Percentiles rank a stretch among this genome's conserved stretches.
Conservation (phyloP, 2,888 invertebrate species). For the Melanostoma scalare region DNA sequence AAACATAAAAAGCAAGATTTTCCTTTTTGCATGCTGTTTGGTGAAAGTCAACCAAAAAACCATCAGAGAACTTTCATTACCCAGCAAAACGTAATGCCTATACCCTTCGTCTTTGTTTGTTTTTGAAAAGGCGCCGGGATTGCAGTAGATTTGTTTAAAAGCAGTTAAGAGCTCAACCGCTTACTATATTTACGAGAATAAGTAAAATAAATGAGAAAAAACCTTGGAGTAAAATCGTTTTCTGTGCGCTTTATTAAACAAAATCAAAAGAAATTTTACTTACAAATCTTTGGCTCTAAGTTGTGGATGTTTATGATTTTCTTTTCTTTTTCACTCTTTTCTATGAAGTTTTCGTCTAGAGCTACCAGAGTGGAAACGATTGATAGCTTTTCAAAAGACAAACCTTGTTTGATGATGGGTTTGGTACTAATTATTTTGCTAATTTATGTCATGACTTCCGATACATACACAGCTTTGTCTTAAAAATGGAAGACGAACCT, state of each 20-base stretch:
- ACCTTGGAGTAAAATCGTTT: slow-evolving; percentile 8
- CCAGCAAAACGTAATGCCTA: slow-evolving; percentile 7
- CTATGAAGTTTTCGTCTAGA: neutral
- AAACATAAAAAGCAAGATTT: slow-evolving; percentile 36
- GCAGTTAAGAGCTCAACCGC: slow-evolving; percentile 27
- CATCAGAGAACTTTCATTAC: slow-evolving; percentile 19
- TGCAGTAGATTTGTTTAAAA: slow-evolving; percentile 13
- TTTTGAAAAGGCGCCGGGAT: neutral
- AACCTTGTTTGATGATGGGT: slow-evolving; percentile 43
- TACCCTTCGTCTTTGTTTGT: neutral
- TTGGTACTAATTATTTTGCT: slow-evolving; percentile 50
- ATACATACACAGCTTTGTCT: slow-evolving; percentile 2
- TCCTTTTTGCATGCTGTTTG: slow-evolving; percentile 3
- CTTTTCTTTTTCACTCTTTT: neutral
- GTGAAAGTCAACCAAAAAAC: slow-evolving; percentile 30
- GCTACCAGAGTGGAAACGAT: slow-evolving; percentile 29
- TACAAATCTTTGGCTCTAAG: neutral
- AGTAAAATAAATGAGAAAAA: slow-evolving; percentile 36
- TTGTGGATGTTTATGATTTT: neutral
- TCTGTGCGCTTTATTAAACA: neutral
- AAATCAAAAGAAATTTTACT: slow-evolving; percentile 15
- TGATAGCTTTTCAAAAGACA: slow-evolving; percentile 55
- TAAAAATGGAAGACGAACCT: neutral
- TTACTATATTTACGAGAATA: neutral
- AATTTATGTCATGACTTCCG: slow-evolving; percentile 44